Conservation (phyloP, 2,113 vertebrate genomes). For the Hippocampus abdominalis region DNA sequence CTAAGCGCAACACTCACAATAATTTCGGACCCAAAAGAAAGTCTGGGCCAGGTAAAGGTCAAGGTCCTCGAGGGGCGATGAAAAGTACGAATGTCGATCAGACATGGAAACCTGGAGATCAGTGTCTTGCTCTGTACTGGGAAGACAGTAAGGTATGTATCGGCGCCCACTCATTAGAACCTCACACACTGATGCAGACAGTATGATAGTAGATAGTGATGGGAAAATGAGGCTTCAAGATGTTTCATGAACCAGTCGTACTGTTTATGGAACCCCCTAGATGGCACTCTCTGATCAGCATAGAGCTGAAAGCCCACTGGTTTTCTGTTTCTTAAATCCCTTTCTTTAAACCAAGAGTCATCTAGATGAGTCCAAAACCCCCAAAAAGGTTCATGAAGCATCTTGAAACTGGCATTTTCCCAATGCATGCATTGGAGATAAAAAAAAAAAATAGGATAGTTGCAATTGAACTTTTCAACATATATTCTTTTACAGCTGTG, state of each 20-base stretch:
- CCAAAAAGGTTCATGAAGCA: no score
- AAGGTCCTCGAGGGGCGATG: constrained; percentile 78
- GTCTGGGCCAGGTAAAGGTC: constrained; percentile 74
- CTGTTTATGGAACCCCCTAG: no score
- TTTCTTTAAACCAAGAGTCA: no score
- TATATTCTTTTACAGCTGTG: neutral
- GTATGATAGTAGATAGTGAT: no score
- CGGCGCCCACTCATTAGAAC: neutral
- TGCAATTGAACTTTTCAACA: neutral
- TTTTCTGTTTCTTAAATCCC: no score
- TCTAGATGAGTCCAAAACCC: no score
- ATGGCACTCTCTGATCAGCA: no score
- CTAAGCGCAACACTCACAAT: constrained; percentile 74
- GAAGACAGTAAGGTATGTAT: constrained; percentile 92
- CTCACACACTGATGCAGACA: neutral
- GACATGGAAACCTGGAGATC: constrained; percentile 89
- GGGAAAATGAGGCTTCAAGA: no score
- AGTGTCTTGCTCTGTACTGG: constrained; percentile 96
- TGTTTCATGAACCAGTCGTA: no score
- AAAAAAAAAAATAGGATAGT: neutral
- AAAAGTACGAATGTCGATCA: constrained; percentile 55
- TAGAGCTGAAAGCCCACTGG: no score
- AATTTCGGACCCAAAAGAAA: constrained; percentile 81
- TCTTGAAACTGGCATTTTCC: no score
- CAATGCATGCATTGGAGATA: neutral